Evolutionary conservation across 2,113 vertebrate species (phyloP), one percentile per base, ranked within the genome.

Genomic region (Nothobranchius kuhntae): DNA sequence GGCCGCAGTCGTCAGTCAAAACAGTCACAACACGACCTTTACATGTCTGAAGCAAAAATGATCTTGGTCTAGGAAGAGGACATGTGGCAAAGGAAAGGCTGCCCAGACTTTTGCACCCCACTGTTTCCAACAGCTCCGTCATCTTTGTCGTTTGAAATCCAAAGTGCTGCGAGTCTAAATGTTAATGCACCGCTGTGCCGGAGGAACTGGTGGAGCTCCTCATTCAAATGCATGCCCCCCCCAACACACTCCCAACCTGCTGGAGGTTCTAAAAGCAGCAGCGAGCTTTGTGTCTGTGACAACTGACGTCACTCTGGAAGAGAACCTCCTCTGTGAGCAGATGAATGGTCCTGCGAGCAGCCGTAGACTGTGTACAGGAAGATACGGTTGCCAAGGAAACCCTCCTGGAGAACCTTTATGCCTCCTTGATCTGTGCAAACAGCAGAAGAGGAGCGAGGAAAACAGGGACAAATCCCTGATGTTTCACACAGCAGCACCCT

Each of bases 331-430:
- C 89, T 91, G 90, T 91, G 73, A 81, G 74, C 53, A 48, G 86
- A 91, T 89, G 89, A 90, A 91, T 81, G 81, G 82, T 73, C 71
- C 80, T 24, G 44, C 85, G 52, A 64, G 81, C 83, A 87, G 86
- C 54, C 78, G 83, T 83, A 83, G 82, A 89, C 88, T 89, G 86
- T 87, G 81, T 92, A 92, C 89, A 85, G 85, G 88, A 83, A 79
- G 91, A 93, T 92, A 92, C 82, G 81, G 92, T 93, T 93, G 90
- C 91, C 90, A 89, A 83, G 91, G 91, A 91, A 92, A 93, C 92
- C 77, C 78, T 87, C 66, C 73, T 48, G 81, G 68, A 76, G 81
- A 90, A 85, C 91, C 90, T 15, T 51, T 68, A 65, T 74, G 69
- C 67, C 65, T 77, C 68, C 84, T 80, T 68, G 62, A 88, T 81